These are phyloP conservation scores for Thereva nobilitata DNA, from an alignment of 2,888 invertebrate genomes.

Conservation along the genomic window DNA sequence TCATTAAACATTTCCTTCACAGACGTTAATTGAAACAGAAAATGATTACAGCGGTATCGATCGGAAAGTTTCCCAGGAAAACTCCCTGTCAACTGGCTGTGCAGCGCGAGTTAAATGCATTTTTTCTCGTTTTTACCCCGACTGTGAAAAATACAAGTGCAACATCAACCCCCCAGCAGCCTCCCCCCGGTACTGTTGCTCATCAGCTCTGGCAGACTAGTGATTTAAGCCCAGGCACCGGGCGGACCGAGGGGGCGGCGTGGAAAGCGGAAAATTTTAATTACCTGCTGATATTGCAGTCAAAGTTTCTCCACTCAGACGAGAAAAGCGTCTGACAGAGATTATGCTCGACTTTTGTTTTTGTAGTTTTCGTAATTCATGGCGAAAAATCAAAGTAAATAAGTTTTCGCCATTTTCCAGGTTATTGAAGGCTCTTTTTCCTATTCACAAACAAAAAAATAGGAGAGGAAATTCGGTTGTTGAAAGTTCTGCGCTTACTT, in stretches of 20 bases:
- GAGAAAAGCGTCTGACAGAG: slow-evolving; percentile 29
- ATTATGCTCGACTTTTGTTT: neutral
- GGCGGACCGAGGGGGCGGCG: slow-evolving; percentile 35
- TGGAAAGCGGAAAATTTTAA: slow-evolving; percentile 39
- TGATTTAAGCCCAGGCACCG: slow-evolving; percentile 23
- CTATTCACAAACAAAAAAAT: no score
- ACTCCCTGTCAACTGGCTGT: slow-evolving; percentile 12
- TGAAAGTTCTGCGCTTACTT: no score
- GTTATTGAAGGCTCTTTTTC: no score
- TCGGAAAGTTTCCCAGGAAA: slow-evolving; percentile 36
- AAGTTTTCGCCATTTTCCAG: no score
- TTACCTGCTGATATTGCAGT: slow-evolving; percentile 40
- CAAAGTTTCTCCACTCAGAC: slow-evolving; percentile 36
- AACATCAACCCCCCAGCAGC: neutral
- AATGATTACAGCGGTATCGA: slow-evolving; percentile 41
- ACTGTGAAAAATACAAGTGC: slow-evolving; percentile 17
- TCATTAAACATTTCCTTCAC: slow-evolving; percentile 41
- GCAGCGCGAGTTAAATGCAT: slow-evolving; percentile 9
- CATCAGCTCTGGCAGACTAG: slow-evolving; percentile 1
- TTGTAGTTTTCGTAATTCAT: no score
- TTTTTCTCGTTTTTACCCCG: slow-evolving; percentile 1
- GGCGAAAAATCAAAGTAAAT: no score
- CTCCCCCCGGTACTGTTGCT: no score
- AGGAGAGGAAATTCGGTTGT: no score
- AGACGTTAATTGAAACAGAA: slow-evolving; percentile 42